phyloP scores from a whole-genome alignment of 2,113 vertebrate genomes.

The Zosterops borbonicus region DNA sequence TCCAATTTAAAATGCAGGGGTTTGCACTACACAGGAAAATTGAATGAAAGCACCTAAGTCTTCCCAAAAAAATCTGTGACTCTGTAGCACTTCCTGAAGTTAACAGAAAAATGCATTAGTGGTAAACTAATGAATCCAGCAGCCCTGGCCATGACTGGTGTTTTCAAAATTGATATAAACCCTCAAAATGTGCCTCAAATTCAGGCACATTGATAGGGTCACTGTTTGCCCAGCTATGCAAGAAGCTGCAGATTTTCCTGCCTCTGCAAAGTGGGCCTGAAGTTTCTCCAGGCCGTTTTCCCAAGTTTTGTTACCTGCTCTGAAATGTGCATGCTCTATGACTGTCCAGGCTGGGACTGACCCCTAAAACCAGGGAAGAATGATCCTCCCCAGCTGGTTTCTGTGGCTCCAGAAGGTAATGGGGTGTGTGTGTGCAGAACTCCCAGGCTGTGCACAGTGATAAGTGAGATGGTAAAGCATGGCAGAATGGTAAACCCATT shows the following conservation, averaged over 20 bases:
- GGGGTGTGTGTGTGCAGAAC: neutral
- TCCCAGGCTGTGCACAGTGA: neutral
- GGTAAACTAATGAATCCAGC: neutral
- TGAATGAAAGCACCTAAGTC: neutral
- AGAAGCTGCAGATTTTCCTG: neutral
- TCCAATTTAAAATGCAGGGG: neutral
- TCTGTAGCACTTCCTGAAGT: neutral
- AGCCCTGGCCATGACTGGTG: rapidly evolving
- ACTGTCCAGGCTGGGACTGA: neutral
- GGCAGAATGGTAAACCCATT: neutral
- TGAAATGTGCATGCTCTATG: neutral
- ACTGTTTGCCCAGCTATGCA: neutral
- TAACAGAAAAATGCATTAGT: neutral
- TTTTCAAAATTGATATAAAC: neutral
- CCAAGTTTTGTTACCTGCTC: neutral
- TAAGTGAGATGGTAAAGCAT: neutral
- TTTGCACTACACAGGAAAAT: neutral
- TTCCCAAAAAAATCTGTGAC: neutral
- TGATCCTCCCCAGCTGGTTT: neutral
- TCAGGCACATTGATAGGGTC: neutral
- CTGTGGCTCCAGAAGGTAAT: neutral
- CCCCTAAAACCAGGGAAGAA: neutral
- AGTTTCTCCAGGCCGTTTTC: neutral
- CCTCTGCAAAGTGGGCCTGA: neutral
- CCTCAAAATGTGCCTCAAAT: neutral